Evolutionary conservation across 2,113 vertebrate species (phyloP).

Genomic region (Podarcis cretensis): DNA sequence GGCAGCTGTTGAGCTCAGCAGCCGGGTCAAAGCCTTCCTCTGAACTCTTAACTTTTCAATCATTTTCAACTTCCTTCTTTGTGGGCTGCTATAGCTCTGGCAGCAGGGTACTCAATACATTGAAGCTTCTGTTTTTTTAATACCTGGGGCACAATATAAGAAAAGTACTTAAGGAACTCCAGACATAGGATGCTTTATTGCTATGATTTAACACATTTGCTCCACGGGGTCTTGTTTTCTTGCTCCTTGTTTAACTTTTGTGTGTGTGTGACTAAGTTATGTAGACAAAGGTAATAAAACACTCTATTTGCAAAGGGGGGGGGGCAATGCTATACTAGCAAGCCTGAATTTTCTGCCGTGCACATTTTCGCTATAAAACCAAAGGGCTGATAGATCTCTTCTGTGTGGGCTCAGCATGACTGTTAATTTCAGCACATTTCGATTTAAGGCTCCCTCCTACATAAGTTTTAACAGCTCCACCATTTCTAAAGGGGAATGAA

Average conservation of each 20-base stretch:
- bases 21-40: background rate
- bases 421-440: background rate
- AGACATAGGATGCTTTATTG: background rate
- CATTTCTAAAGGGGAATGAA: constrained; percentile 12
- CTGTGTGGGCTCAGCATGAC: background rate
- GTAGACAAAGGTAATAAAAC: background rate
- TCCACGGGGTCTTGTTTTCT: rapidly evolving
- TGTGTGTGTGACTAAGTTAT: background rate
- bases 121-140: background rate
- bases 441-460: constrained; percentile 11
- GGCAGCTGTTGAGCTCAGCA: background rate
- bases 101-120: background rate
- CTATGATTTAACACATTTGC: background rate
- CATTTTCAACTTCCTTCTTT: background rate
- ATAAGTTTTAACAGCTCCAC: constrained; percentile 1
- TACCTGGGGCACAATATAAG: rapidly evolving
- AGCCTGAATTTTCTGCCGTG: background rate
- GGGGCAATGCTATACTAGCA: background rate
- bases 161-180: background rate
- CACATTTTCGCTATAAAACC: constrained; percentile 22
- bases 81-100: rapidly evolving
- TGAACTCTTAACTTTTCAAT: background rate
- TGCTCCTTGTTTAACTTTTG: background rate
- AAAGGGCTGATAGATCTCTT: rapidly evolving
- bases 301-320: background rate